Percentiles rank a stretch among this genome's conserved stretches.
These are phyloP conservation scores for Polypedilum vanderplanki DNA, from an alignment of 1,140 invertebrate genomes.

Conservation along the genomic window DNA sequence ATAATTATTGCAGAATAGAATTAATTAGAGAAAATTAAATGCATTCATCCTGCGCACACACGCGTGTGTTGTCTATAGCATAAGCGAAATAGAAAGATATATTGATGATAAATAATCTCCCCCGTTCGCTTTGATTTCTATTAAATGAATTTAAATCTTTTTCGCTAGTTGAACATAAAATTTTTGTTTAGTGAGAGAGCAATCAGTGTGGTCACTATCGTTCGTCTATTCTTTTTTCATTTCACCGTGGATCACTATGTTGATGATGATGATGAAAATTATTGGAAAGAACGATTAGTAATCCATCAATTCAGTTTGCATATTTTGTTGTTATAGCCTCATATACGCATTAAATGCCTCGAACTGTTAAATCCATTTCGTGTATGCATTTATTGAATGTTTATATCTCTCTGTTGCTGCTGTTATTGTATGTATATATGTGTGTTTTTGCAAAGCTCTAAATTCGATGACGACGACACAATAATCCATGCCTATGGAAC, in stretches of 20 bases:
- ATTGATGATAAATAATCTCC: slow-evolving; percentile 2
- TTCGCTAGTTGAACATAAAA: not conserved
- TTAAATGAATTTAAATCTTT: slow-evolving; percentile 20
- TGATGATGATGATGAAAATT: slow-evolving; percentile 9
- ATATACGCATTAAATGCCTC: not conserved
- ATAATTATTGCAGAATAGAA: slow-evolving; percentile 21
- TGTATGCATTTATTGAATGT: slow-evolving; percentile 19
- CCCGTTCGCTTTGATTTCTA: slow-evolving; percentile 8
- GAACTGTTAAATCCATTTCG: slow-evolving; percentile 5
- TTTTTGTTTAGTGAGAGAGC: not conserved
- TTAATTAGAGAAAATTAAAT: slow-evolving; percentile 28
- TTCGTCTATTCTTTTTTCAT: not conserved
- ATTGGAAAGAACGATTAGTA: slow-evolving; percentile 1
- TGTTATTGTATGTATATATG: not conserved
- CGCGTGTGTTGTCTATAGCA: not conserved
- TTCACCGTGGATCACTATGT: not conserved
- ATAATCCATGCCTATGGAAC: slow-evolving; percentile 11
- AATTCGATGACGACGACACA: slow-evolving; percentile 14
- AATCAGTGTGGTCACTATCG: not conserved
- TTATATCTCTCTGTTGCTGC: slow-evolving; percentile 15
- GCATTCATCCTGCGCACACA: slow-evolving; percentile 9
- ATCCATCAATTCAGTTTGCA: slow-evolving; percentile 12
- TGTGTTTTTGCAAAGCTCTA: not conserved
- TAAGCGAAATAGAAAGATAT: not conserved
- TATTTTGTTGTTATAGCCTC: not conserved